Evolutionary conservation across 1,140 invertebrate species (phyloP), one percentile per base, ranked within the genome.

Genomic region (Lysiphlebus fabarum): DNA sequence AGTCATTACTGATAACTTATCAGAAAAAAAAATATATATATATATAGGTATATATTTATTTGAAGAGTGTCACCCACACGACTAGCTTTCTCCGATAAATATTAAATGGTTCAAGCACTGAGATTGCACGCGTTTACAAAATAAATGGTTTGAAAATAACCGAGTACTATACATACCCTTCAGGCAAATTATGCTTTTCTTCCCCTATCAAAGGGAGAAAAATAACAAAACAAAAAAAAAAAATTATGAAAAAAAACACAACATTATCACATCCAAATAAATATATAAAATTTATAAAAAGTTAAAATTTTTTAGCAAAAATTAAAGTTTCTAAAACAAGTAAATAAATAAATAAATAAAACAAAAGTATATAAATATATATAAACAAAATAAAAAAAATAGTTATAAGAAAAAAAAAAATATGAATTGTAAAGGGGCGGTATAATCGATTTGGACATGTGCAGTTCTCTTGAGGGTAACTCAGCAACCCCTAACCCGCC

Each of bases 401-500:
- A 55, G 53, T 8, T 48, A 42, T 17, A 48, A 47, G 42, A 49
- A 53, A 51, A 59, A 44, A 53, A 40, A 54, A 17, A 49, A 33
- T 57, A 51, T 62, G 48, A 55, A 43, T 12, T 56, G 65, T 57
- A 61, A 56, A 64, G 58, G 57, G 53, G 62, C 65, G 71, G 75
- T 76, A 78, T 78, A 79, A 79, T 80, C 77, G 77, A 80, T 80
- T 76, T 74, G 74, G 76, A 80, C 77, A 78, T 80, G 77, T 80
- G 77, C 76, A 78, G 75, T 71, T 77, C 76, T 75, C 77, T 70
- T 68, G 75, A 75, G 76, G 73, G 71, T 51, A 51, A 67, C 66
- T 69, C 68, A 55, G 68, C 75, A 77, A 78, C 76, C 77, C 77
- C 77, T 80, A 80, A 80, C 76, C 78, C 72, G 73, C 77, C 76